Evolutionary conservation across 2,113 vertebrate genomes (phyloP), one percentile per base, ranked within the genome.

Genomic region (Rhinoptilus africanus): DNA sequence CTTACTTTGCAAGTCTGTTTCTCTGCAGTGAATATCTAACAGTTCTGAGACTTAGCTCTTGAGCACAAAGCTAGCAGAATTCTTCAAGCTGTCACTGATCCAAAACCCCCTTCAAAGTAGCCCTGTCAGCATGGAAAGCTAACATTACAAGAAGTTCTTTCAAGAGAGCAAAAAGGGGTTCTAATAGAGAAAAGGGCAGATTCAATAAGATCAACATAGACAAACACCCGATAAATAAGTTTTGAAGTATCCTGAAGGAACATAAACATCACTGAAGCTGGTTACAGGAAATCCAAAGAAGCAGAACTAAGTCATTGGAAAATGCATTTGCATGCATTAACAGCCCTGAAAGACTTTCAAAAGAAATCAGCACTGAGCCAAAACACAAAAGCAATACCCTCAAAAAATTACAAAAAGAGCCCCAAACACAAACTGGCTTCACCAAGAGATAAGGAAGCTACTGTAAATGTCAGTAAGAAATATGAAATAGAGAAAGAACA

Each of bases 1-100:
- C 94, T 97, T 97, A 95, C 96, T 96, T 93, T 92, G 95, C 94
- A 96, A 97, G 84, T 93, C 89, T 95, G 79, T 67, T 81, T 93
- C 96, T 96, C 96, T 93, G 86, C 89, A 88, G 94, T 94, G 94
- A 94, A 91, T 82, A 92, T 91, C 95, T 96, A 95, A 89, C 69
- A 85, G 74, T 94, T 79, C 86, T 1, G 45, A 96, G 86, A 74
- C 81, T 89, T 35, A 91, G 89, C 80, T 89, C 86, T 74, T 1
- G 8, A 96, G 91, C 78, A 96, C 92, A 97, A 92, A 96, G 94
- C 92, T 89, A 96, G 73, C 60, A 93, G 92, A 96, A 87, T 92
- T 89, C 83, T 83, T 95, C 85, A 89, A 89, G 90, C 78, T 97
- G 94, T 87, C 91, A 86, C 89, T 60, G 80, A 91, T 95, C 91